phyloP scores from a whole-genome alignment of 2,797 vertebrate species.

The Pangasius larnaudii region DNA sequence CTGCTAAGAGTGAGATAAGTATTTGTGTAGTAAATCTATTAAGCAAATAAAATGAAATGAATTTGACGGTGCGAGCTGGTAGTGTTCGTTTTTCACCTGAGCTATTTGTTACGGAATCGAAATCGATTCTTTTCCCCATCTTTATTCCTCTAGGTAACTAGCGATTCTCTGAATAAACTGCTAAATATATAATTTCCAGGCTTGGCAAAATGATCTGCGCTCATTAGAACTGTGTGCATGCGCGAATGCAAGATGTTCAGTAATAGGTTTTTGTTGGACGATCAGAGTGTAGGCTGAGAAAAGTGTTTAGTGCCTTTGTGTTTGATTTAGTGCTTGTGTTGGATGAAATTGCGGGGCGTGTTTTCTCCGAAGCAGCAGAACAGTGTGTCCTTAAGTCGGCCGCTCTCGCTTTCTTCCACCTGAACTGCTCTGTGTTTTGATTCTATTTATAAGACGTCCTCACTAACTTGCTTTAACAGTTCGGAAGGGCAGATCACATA shows the following conservation, averaged over 20 bases:
- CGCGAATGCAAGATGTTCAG: not conserved
- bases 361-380: constrained; percentile 8
- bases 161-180: not conserved
- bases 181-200: not conserved
- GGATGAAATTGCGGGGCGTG: constrained; percentile 4
- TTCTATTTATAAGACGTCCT: not conserved
- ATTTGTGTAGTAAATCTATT: too few species aligned
- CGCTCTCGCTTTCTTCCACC: not conserved
- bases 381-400: not conserved
- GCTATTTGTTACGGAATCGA: not conserved
- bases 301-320: constrained; percentile 9
- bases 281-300: constrained; percentile 5
- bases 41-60: too few species aligned
- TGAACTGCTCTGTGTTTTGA: not conserved
- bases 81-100: not conserved
- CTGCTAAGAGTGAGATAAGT: too few species aligned
- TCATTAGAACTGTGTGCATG: not conserved
- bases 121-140: not conserved
- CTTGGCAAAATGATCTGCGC: not conserved
- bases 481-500: not conserved
- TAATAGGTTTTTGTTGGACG: not conserved
- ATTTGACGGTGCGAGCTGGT: not conserved
- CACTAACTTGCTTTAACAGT: not conserved
- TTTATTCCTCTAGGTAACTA: not conserved
- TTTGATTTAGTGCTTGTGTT: not conserved